Evolutionary conservation across 2,113 vertebrate genomes (phyloP), one percentile per base, ranked within the genome.

Genomic region (Nothobranchius kuhntae): DNA sequence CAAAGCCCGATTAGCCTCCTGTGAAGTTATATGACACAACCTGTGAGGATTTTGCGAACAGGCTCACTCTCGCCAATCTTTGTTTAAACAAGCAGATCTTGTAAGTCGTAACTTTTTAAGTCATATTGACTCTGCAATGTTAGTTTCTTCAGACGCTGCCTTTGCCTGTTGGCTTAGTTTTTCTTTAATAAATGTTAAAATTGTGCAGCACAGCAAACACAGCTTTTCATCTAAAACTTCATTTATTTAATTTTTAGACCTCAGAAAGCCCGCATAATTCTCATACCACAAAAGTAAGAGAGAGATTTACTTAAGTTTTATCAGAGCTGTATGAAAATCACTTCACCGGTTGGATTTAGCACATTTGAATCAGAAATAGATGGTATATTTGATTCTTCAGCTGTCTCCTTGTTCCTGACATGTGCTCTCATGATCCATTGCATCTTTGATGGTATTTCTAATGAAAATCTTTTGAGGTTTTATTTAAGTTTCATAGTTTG

Each of bases 361-460:
- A 4, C 44, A 10, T 30, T 10, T 11, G 44, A 51, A 35, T 61
- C 7, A 54, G 1, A 60, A 10, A 5, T 5, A 51, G 36, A 14
- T 48, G 44, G 45, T 30, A 6, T 6, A 46, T 26, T 6, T 53
- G 15, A 45, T 54, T 10, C 40, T 61, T 59, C n/a, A 9, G 24
- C 6, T 11, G 3, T 47, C 14, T 48, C 7, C 40, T 26, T 50
- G 51, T 56, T 56, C 3, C 30, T 56, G 14, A 50, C 35, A 50
- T 14, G 8, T 57, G 7, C 13, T 13, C 14, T 46, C 14, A 59
- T 17, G 50, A 53, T 2, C 57, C 35, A 53, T 7, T 38, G 12
- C 77, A 65, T 58, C 5, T 59, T n/a, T 21, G 45, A 46, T 44
- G 47, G n/a, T n/a, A 65, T 10, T 62, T n/a, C 17, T 24, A n/a